A percentile compares a stretch with the other conserved stretches of the same genome.
Conservation (phyloP, 2,113 vertebrate genomes). For the Phalacrocorax brasilianus region DNA sequence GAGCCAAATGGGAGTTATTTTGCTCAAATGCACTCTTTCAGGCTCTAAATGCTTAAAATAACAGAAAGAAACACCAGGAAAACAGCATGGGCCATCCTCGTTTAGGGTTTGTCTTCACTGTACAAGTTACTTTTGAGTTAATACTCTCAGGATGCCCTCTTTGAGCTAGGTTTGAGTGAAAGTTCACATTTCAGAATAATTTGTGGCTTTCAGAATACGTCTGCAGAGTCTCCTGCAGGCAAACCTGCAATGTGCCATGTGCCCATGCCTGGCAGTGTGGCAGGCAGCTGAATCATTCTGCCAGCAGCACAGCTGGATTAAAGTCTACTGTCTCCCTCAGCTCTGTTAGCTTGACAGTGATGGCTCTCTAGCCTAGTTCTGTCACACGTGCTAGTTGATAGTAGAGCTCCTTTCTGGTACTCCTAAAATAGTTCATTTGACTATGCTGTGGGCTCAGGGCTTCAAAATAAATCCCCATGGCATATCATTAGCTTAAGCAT, state of each 20-base stretch:
- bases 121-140: background rate
- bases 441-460: background rate
- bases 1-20: background rate
- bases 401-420: background rate
- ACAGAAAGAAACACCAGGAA: background rate
- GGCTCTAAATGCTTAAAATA: background rate
- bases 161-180: background rate
- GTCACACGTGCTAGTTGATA: background rate
- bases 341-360: background rate
- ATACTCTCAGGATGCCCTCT: background rate
- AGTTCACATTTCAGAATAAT: background rate
- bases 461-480: background rate
- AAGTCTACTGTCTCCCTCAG: background rate
- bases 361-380: background rate
- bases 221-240: background rate
- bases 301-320: background rate
- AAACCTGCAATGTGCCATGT: background rate
- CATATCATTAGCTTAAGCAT: background rate
- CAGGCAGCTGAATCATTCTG: background rate
- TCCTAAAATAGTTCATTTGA: background rate
- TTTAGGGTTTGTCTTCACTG: background rate
- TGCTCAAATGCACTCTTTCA: background rate
- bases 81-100: background rate
- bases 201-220: background rate
- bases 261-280: background rate